Conservation (phyloP, 2,797 vertebrate genomes). For the Hippocampus kuda region DNA sequence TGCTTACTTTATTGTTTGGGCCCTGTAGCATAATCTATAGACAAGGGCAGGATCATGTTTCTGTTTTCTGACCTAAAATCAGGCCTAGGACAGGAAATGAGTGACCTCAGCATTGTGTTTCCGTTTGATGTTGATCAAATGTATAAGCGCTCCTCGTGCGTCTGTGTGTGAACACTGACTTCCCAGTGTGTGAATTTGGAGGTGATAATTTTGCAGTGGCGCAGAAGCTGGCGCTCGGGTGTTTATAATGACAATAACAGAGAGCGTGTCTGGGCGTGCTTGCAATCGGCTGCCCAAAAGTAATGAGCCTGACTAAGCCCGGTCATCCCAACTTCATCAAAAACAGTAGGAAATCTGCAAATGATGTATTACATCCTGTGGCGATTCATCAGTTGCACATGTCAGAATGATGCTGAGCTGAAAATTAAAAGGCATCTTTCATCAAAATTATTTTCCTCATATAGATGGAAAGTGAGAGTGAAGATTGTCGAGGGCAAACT, state of each 20-base stretch:
- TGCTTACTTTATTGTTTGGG: conserved; percentile 54
- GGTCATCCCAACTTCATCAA: conserved; percentile 55
- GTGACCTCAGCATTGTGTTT: conserved; percentile 10
- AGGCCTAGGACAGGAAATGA: conserved; percentile 3
- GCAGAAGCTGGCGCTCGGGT: conserved; percentile 41
- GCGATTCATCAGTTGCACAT: conserved; percentile 62
- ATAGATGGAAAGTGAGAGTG: conserved; percentile 34
- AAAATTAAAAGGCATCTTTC: conserved; percentile 60
- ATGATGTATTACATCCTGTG: conserved; percentile 62
- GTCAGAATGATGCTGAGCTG: conserved; percentile 61
- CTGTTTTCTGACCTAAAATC: not conserved
- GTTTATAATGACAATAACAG: conserved; percentile 55
- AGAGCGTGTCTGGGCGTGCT: conserved; percentile 59
- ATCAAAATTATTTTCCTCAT: conserved; percentile 47
- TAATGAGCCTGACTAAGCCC: conserved; percentile 48
- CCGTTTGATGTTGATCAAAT: conserved; percentile 12
- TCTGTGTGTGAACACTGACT: conserved; percentile 26
- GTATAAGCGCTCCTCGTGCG: conserved; percentile 16
- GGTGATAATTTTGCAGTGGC: conserved; percentile 66
- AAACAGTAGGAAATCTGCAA: conserved; percentile 57
- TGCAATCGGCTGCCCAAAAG: conserved; percentile 56
- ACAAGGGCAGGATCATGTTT: not conserved
- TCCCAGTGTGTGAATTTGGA: conserved; percentile 32
- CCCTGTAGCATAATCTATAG: conserved; percentile 4
- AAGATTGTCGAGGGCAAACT: conserved; percentile 14